Evolutionary conservation across 2,113 vertebrate genomes (phyloP), one percentile per base, ranked within the genome.

Genomic region (Sorex araneus): DNA sequence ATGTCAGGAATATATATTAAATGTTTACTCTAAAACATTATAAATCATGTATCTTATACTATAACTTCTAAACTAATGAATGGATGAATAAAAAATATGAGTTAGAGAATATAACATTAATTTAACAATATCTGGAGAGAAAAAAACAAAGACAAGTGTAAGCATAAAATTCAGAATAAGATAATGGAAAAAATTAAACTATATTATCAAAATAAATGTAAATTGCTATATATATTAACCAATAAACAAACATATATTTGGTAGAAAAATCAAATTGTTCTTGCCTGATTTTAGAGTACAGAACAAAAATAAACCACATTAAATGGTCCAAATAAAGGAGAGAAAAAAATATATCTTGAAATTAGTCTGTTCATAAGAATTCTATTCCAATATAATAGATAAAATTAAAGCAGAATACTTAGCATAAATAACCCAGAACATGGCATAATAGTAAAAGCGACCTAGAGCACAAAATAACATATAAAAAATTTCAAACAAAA

Each of bases 201-300:
- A 2, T 54, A 27, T 77, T 12, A 77, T n/a, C 11, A 92, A 9
- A 83, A 90, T 66, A 90, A 93, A 81, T 36, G 1, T 86, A 87
- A 90, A 70, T 77, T 40, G 30, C 57, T 82, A 75, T 25, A 82
- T 64, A 84, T 0, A 66, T 1, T 0, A 43, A 77, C 10, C 28
- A 74, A 64, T 74, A 43, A 1, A 87, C 7, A 90, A 76, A 66
- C 1, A 28, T 12, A 50, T 87, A 60, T 21, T 81, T 73, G 16
- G 81, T 43, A 75, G 25, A 63, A 74, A 93, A 75, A 9, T 1
- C 45, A 19, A 45, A 11, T 9, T 83, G 91, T 3, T 45, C 63
- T 1, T 63, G 50, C 3, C 18, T 10, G 47, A 2, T 21, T 81
- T 90, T 28, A 92, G 84, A 79, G 71, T 12, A 70, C 27, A 45